Conservation (phyloP, 2,888 invertebrate genomes). For the Trichogramma evanescens region DNA sequence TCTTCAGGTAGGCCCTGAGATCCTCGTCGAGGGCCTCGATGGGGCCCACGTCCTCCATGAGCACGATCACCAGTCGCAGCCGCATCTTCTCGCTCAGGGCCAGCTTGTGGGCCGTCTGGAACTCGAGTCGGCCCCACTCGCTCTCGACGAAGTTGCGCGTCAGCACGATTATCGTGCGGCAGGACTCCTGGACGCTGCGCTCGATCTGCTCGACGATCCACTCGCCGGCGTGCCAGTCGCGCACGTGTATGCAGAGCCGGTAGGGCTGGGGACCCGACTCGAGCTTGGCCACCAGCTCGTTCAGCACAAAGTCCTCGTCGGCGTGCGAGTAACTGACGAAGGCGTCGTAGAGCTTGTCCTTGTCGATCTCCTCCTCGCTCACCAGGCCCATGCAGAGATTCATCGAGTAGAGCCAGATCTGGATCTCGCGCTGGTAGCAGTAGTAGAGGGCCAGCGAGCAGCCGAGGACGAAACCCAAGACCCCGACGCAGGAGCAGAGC, state of each 20-base stretch:
- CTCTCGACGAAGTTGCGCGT: constrained; percentile 68
- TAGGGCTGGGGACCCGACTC: constrained; percentile 59
- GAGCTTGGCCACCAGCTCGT: constrained; percentile 59
- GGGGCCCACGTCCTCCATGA: constrained; percentile 63
- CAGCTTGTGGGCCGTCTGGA: constrained; percentile 63
- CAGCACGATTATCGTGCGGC: constrained; percentile 63
- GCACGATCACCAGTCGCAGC: constrained; percentile 64
- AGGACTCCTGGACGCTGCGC: constrained; percentile 62
- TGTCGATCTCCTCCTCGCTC: constrained; percentile 63
- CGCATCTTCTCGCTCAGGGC: constrained; percentile 59
- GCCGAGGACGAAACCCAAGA: constrained; percentile 47
- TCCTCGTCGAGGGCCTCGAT: constrained; percentile 59
- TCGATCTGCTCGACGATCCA: constrained; percentile 64
- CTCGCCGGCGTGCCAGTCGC: constrained; percentile 69
- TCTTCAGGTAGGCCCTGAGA: constrained; percentile 62
- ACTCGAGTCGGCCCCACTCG: constrained; percentile 70
- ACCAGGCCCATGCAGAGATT: constrained; percentile 58
- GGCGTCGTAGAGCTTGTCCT: constrained; percentile 64
- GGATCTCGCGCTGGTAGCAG: constrained; percentile 55
- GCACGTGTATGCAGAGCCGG: constrained; percentile 66
- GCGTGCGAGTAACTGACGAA: constrained; percentile 75
- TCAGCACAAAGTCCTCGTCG: constrained; percentile 64
- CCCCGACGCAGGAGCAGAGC: not conserved
- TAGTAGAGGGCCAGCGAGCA: constrained; percentile 49
- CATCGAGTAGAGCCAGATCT: constrained; percentile 62